phyloP scores from a whole-genome alignment of 2,797 vertebrate species.

The Clarias pachynema region DNA sequence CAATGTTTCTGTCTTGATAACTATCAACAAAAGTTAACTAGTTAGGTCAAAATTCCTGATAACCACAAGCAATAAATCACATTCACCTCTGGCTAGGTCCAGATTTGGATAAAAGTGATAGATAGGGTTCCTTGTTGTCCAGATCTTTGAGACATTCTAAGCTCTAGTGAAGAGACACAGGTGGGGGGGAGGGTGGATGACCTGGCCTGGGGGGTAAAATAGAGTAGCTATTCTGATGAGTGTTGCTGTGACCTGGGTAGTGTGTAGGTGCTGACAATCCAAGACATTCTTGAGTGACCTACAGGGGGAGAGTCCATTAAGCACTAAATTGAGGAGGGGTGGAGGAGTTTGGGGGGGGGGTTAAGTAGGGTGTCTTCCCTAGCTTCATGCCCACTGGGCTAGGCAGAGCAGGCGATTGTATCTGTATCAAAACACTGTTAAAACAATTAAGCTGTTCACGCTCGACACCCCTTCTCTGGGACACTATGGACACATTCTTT shows the following conservation, averaged over 20 bases:
- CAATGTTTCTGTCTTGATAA: constrained; percentile 13
- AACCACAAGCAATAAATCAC: constrained; percentile 27
- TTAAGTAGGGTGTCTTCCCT: constrained; percentile 59
- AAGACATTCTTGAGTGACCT: constrained; percentile 70
- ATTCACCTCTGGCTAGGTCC: background rate
- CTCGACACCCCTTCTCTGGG: constrained; percentile 61
- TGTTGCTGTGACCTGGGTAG: constrained; percentile 73
- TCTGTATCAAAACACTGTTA: constrained; percentile 82
- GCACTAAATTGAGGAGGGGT: constrained; percentile 61
- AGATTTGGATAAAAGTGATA: constrained; percentile 30
- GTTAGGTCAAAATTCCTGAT: constrained; percentile 14
- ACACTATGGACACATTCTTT: constrained; percentile 66
- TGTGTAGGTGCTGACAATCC: constrained; percentile 63
- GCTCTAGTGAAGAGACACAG: constrained; percentile 60
- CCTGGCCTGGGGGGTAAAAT: constrained; percentile 74
- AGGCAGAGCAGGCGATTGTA: constrained; percentile 80
- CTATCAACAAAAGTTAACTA: constrained; percentile 24
- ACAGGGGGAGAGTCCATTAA: constrained; percentile 70
- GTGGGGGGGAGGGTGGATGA: constrained; percentile 37
- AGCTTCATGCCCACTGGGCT: constrained; percentile 76
- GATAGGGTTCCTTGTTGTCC: constrained; percentile 9
- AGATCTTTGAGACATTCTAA: constrained; percentile 23
- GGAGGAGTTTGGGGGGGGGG: constrained; percentile 38
- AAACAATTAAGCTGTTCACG: constrained; percentile 75
- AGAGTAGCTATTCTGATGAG: constrained; percentile 78